phyloP scores from a whole-genome alignment of 2,113 vertebrate genomes.

The Pelecanus crispus region DNA sequence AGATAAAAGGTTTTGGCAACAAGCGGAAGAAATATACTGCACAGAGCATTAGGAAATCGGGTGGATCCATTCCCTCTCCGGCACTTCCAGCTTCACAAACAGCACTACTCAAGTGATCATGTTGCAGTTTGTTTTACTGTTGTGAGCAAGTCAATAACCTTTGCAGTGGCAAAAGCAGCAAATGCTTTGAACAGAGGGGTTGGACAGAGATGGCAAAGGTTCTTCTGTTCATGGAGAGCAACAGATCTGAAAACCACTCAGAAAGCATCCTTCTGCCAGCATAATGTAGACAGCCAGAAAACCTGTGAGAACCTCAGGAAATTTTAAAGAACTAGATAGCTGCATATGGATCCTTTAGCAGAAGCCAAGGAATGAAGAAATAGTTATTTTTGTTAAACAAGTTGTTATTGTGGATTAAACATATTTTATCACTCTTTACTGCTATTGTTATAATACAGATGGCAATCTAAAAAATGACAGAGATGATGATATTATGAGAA shows the following conservation, averaged over 20 bases:
- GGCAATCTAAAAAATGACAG: background rate
- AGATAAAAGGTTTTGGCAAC: background rate
- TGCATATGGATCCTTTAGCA: background rate
- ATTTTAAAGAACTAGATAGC: background rate
- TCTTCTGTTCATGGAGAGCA: background rate
- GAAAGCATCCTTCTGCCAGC: background rate
- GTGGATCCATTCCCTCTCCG: background rate
- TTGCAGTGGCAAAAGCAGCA: background rate
- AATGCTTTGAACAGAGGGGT: background rate
- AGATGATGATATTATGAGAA: background rate
- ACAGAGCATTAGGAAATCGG: background rate
- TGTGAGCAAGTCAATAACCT: background rate
- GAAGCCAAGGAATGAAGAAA: background rate
- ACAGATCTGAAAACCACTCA: background rate
- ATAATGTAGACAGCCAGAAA: background rate
- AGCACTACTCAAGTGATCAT: background rate
- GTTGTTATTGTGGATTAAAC: background rate
- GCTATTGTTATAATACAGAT: background rate
- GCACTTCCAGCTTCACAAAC: background rate
- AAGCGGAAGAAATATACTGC: background rate
- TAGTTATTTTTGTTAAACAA: background rate
- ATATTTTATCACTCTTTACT: background rate
- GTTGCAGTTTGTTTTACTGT: background rate
- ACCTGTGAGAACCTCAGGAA: background rate
- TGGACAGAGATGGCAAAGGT: background rate